Evolutionary conservation across 2,797 vertebrate species (phyloP).

Genomic region (Myotis vivesi): DNA sequence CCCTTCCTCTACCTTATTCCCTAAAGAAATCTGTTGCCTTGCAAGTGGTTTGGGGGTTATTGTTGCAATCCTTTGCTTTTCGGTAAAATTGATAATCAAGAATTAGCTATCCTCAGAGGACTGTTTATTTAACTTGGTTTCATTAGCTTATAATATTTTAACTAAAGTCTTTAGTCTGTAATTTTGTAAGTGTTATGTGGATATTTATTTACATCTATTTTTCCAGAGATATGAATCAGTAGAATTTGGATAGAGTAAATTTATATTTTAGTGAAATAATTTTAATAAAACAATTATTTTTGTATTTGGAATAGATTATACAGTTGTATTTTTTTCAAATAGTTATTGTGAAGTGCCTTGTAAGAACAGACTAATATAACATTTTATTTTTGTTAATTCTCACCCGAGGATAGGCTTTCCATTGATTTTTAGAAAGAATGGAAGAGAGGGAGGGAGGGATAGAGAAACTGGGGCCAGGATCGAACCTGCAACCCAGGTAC

Average conservation of each 20-base stretch:
- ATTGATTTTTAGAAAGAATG: not conserved
- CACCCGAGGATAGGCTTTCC: not conserved
- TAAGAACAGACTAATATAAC: not conserved
- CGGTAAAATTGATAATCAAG: constrained; percentile 15
- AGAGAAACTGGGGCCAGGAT: not conserved
- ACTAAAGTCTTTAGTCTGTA: not conserved
- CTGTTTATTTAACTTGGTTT: not conserved
- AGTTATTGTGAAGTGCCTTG: constrained; percentile 31
- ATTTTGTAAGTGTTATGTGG: not conserved
- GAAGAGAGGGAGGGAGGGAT: not conserved
- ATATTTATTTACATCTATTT: not conserved
- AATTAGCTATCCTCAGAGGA: not conserved
- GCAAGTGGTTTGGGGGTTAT: not conserved
- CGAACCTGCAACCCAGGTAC: not conserved
- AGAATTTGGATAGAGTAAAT: not conserved
- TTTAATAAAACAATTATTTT: not conserved
- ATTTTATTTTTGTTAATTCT: not conserved
- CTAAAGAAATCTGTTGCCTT: not conserved
- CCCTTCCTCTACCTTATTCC: not conserved
- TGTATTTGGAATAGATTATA: not conserved
- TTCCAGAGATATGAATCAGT: not conserved
- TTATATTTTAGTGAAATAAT: constrained; percentile 19
- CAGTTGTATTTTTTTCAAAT: constrained; percentile 21
- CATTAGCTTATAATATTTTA: not conserved
- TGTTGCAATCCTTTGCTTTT: not conserved